These are phyloP conservation scores for Ptychoptera contaminata DNA, from an alignment of 2,888 invertebrate genomes.

Conservation along the genomic window DNA sequence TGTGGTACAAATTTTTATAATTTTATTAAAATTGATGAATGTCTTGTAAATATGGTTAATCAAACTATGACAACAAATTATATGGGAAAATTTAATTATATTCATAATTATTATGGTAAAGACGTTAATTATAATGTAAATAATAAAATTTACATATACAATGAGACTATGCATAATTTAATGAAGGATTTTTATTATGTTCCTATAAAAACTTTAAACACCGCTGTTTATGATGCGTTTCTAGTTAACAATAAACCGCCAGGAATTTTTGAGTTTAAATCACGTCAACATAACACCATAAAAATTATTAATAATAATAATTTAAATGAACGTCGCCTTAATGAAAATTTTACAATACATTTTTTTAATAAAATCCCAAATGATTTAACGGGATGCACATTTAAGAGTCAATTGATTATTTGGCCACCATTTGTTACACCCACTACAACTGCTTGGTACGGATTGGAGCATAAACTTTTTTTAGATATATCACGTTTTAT, in stretches of 20 bases:
- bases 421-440: conserved; percentile 9
- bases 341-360: conserved; percentile 1
- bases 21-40: conserved; percentile 6
- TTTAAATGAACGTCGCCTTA: background rate
- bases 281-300: background rate
- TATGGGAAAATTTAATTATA: no score
- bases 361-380: conserved; percentile 8
- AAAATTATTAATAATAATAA: background rate
- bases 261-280: conserved; percentile 6
- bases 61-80: background rate
- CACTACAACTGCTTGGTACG: background rate
- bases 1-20: conserved; percentile 6
- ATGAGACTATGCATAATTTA: background rate
- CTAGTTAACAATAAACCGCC: conserved; percentile 4
- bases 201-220: no score
- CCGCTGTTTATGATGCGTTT: no score
- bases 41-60: background rate
- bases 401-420: conserved; percentile 4
- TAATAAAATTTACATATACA: background rate
- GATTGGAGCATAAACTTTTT: conserved; percentile 8
- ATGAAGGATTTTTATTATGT: background rate
- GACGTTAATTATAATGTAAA: background rate
- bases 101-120: background rate
- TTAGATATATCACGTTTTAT: conserved; percentile 7
- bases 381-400: conserved; percentile 5